Conservation (phyloP, 2,888 invertebrate species). For the Melanostoma scalare region DNA sequence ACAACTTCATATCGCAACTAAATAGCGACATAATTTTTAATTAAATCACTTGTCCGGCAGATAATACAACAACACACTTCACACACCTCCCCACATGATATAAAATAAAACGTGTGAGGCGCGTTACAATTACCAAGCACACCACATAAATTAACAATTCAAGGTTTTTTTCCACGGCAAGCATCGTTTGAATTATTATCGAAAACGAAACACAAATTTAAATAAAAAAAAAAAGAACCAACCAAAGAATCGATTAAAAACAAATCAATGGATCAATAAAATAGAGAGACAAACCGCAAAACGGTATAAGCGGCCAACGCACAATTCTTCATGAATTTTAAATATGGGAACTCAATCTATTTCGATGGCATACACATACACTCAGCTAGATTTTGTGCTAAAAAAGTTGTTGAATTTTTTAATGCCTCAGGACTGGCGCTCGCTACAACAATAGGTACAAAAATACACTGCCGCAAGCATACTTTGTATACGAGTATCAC, state of each 20-base stretch:
- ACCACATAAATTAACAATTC: conserved; percentile 48
- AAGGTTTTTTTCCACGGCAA: conserved; percentile 41
- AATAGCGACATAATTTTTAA: conserved; percentile 60
- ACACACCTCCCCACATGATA: conserved; percentile 12
- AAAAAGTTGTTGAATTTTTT: conserved; percentile 21
- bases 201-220: background rate
- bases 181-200: conserved; percentile 32
- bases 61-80: background rate
- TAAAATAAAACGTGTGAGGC: conserved; percentile 6
- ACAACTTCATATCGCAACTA: background rate
- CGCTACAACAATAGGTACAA: conserved; percentile 44
- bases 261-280: conserved; percentile 57
- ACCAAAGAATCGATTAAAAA: conserved; percentile 50
- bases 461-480: conserved; percentile 33
- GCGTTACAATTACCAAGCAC: conserved; percentile 53
- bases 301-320: conserved; percentile 29
- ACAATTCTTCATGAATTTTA: conserved; percentile 44
- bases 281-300: conserved; percentile 22
- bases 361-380: background rate
- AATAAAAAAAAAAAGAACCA: conserved; percentile 26
- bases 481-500: background rate
- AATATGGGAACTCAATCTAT: conserved; percentile 50
- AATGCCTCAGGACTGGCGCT: conserved; percentile 54
- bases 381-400: conserved; percentile 4
- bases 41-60: conserved; percentile 52